Base-by-base conservation (phyloP, 2,113 vertebrate genomes). In the Nycticebus coucang region DNA sequence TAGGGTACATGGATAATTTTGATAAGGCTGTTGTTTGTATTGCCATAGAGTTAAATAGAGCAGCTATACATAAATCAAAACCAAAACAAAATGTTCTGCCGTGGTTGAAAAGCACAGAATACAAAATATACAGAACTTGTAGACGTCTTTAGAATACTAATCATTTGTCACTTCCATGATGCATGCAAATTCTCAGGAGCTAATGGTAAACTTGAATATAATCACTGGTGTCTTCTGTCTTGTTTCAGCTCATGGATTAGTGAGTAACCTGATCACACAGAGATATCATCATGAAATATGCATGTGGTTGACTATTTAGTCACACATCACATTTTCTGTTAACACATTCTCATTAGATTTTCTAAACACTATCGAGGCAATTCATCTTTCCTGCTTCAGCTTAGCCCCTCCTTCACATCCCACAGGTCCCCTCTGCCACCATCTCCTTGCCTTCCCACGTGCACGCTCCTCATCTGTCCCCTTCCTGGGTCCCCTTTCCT, bases 271-370 rank as follows among this genome's bases (percentile, higher is more conserved):
- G 62, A 74, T 89, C 53, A 57, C 84, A 91, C 68, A 95, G 78
- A 81, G 35, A 60, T 35, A 33, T 84, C 26, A 77, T 91, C 93
- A 91, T 96, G 72, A 96, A 94, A 91, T 71, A 95, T 82, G 68
- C 41, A 72, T 90, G 28, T 53, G 62, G 68, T 57, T 93, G 86
- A 86, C 89, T 95, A 21, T 82, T 88, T 80, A 93, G 86, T 91
- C 86, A 85, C 55, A 66, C 69, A 24, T 35, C 72, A 91, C n/a
- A 87, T 69, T 89, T 93, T 83, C 89, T 59, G 71, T 91, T 93
- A 93, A 89, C 45, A 93, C 28, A 57, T 77, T 89, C 82, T 91
- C 85, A 68, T 95, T 81, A 62, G 50, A 71, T 94, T 94, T 64
- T 89, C 26, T 92, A 62, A 88, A 89, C 15, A 68, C 35, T 62